A percentile compares a stretch with the other conserved stretches of the same genome.
phyloP scores from a whole-genome alignment of 37 sponge, comb jelly and placozoan species.

The Ianthella basta region DNA sequence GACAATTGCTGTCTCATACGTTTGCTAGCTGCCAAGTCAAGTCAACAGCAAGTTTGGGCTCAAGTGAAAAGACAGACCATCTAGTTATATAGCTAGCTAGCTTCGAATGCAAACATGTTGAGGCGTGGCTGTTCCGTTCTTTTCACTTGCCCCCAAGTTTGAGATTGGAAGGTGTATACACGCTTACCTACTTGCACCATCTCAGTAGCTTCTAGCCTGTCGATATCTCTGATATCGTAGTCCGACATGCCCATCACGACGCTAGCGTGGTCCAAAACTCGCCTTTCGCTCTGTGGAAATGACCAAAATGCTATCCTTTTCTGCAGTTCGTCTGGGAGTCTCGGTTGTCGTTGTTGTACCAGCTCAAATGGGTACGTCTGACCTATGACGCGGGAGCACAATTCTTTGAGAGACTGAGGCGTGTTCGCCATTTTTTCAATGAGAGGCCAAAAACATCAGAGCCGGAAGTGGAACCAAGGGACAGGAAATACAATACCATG shows the following conservation, averaged over 20 bases:
- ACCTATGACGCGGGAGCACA: background rate
- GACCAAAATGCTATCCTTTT: conserved; percentile 5
- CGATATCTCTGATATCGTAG: no score
- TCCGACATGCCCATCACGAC: no score
- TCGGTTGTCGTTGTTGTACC: background rate
- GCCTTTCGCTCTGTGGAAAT: background rate
- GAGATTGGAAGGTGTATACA: background rate
- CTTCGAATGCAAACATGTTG: no score
- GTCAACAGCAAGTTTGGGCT: no score
- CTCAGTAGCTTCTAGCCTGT: background rate
- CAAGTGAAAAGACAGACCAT: no score
- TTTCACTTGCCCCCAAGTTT: background rate
- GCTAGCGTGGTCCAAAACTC: background rate
- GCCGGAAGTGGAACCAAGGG: no score
- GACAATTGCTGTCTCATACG: no score
- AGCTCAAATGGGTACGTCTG: background rate
- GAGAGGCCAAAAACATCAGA: no score
- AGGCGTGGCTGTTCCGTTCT: background rate
- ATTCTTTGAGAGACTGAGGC: background rate
- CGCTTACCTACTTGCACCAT: background rate
- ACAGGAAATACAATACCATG: no score
- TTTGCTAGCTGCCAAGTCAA: no score
- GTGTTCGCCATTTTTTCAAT: no score
- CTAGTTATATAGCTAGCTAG: no score
- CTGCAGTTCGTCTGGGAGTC: background rate